Evolutionary conservation across 2,888 invertebrate genomes (phyloP), one percentile per base, ranked within the genome.

Genomic region (Ypsolopha scabrella): DNA sequence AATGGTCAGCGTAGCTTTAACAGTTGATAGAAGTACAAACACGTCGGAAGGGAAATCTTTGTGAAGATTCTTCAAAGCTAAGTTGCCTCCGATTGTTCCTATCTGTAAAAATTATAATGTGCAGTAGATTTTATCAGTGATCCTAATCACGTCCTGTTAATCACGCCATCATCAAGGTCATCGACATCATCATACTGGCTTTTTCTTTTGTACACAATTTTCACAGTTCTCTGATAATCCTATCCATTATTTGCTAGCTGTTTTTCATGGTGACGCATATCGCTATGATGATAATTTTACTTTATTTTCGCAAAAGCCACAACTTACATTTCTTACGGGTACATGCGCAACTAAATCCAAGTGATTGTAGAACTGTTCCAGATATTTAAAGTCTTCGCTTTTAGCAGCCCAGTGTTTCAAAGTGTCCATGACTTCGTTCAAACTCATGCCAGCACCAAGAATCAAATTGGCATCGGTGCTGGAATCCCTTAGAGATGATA

Each of bases 31-130:
- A 6, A 92, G 74, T 3, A 92, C 63, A 60, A 91, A 93, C 8
- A 94, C 64, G 65, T 94, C 94, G 0, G 94, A 94, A 0, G 90
- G 91, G 65, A 94, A 94, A 41, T 91, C 91, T 1, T 75, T 81
- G 61, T 93, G 87, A 14, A 75, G 65, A 63, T 93, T 89, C 67
- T 94, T 94, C 60, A 93, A 51, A 0, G 74, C 75, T 51, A 87
- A 61, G 57, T 94, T 94, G n/a, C 94, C 94, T 52, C 91, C 93
- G 53, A 94, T 75, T 0, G 91, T 91, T 33, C 92, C 93, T 54
- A 89, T 80, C 90, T 91, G 64, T 39, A 67, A 69, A 44, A 51
- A 37, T 37, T 49, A 24, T 6, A 37, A n/a, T n/a, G n/a, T n/a
- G n/a, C n/a, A n/a, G n/a, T n/a, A n/a, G n/a, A n/a, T n/a, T n/a